Percentiles rank a stretch among this genome's conserved stretches.
Conservation (phyloP, 2,113 vertebrate genomes). For the Oryzias celebensis region DNA sequence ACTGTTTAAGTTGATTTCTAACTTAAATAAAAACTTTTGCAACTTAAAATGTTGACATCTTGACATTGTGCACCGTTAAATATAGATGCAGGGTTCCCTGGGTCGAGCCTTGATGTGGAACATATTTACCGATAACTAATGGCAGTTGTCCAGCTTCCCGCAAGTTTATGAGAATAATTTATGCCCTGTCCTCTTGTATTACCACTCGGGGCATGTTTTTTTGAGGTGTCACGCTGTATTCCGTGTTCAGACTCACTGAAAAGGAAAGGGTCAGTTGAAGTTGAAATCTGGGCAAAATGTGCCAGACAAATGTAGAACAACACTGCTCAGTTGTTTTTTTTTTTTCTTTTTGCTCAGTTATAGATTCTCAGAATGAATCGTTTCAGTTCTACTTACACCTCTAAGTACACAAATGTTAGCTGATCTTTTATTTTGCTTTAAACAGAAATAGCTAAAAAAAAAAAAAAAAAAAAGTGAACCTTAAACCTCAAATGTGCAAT, state of each 20-base stretch:
- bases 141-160: constrained; percentile 26
- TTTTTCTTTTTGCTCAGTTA: too few relatives aligned
- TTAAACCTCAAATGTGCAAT: constrained; percentile 2
- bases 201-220: constrained; percentile 46
- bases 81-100: neutral
- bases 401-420: too few relatives aligned
- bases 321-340: constrained; percentile 39
- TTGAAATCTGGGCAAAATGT: constrained; percentile 20
- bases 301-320: constrained; percentile 30
- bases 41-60: neutral
- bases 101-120: constrained; percentile 1
- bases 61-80: neutral
- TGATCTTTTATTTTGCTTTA: too few relatives aligned
- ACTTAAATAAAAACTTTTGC: neutral
- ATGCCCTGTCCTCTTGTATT: constrained; percentile 55
- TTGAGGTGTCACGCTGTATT: constrained; percentile 32
- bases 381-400: too few relatives aligned
- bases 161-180: constrained; percentile 57
- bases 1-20: neutral
- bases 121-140: constrained; percentile 18
- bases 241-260: constrained; percentile 57
- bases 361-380: too few relatives aligned
- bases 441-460: too few relatives aligned
- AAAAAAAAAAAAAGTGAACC: too few relatives aligned
- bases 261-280: constrained; percentile 32